A percentile compares a stretch with the other conserved stretches of the same genome.
These are phyloP conservation scores for Oxyruncus cristatus DNA, from an alignment of 2,113 vertebrate species.

Conservation along the genomic window DNA sequence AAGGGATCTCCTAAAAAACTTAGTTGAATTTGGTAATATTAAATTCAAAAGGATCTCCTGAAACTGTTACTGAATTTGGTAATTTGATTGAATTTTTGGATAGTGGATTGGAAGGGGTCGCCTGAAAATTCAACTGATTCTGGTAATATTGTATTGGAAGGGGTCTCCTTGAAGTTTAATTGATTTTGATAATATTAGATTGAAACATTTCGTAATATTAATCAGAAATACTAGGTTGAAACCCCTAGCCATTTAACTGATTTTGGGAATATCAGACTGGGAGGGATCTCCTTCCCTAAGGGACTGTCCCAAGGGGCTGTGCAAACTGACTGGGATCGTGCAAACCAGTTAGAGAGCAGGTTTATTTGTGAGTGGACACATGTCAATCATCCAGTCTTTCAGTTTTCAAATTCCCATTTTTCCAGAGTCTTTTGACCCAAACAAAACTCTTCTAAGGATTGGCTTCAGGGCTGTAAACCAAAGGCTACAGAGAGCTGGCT, in stretches of 20 bases:
- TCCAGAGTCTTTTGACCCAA: neutral
- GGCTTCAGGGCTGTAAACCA: neutral
- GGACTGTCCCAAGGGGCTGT: fast-evolving
- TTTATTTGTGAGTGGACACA: neutral
- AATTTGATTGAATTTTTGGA: neutral
- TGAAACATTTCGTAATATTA: neutral
- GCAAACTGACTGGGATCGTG: neutral
- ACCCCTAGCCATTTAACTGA: neutral
- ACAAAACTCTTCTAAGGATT: neutral
- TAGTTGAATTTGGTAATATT: neutral
- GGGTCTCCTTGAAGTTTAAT: neutral
- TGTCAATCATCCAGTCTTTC: fast-evolving
- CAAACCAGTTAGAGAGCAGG: neutral
- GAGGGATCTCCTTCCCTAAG: neutral
- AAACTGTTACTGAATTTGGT: neutral
- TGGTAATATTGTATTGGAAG: neutral
- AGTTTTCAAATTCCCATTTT: neutral
- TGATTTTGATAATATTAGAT: neutral
- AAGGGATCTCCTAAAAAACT: neutral
- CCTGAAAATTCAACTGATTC: neutral
- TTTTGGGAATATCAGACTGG: neutral
- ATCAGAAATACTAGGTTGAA: neutral
- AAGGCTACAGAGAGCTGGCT: fast-evolving
- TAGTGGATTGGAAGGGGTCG: neutral
- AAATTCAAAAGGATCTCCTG: neutral